Base-by-base conservation (phyloP, 2,113 vertebrate species). In the Notothenia coriiceps region DNA sequence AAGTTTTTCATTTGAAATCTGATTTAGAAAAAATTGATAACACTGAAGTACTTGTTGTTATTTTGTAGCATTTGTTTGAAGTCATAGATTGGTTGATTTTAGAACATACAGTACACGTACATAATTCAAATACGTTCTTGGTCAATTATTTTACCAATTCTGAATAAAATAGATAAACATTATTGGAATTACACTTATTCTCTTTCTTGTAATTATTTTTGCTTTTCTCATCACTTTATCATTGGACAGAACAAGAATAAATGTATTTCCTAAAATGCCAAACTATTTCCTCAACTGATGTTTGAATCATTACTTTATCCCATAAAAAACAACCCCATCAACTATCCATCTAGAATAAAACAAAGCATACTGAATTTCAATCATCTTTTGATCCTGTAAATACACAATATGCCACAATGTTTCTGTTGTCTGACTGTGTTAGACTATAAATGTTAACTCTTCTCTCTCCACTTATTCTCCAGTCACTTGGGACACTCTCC, bases 401-500 rank as follows among this genome's bases (percentile, higher is more conserved):
- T 33, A 54, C 12, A 17, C 50, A 6, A 40, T 25, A 25, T 51
- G 29, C 54, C 25, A 20, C 52, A 15, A 20, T 49, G n/a, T 14
- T 44, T 49, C 35, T 18, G 5, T 62, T 47, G 18, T 15, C 50
- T 11, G 20, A 50, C 0, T 3, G 1, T 35, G n/a, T 20, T 40
- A 17, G 18, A 51, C 7, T 56, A 55, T 49, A 77, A 70, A 73
- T 60, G 40, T 20, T 75, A 29, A 59, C 57, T 73, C 33, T 44
- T 88, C 72, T 91, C 77, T 88, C 76, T 86, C 54, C 80, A 17
- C 86, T 59, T 47, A 18, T 79, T 86, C 84, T 92, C 61, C 91
- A 99, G 98, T 98, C 98, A 69, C 95, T 98, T 89, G 97, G 97
- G 83, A 98, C 96, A 0, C 95, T 99, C 84, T 99, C 97, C 87